A percentile compares a stretch with the other conserved stretches of the same genome.
Evolutionary conservation across 1,140 invertebrate species (phyloP).

Genomic region (Diprion similis): DNA sequence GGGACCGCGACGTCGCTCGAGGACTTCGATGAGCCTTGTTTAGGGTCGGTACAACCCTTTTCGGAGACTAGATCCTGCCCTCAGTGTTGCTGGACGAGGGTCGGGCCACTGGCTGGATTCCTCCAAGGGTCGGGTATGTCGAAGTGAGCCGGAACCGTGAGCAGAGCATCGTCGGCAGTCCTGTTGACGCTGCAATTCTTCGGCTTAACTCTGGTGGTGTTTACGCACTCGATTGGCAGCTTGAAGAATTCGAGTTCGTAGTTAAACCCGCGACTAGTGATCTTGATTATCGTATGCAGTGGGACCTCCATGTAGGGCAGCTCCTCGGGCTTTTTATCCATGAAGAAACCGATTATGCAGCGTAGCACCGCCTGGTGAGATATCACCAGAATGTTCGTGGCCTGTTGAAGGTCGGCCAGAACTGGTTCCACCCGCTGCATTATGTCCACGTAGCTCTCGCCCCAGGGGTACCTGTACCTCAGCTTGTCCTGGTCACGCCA

Average conservation of each 20-base stretch:
- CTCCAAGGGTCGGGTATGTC: slow-evolving; percentile 66
- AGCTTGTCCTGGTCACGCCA: slow-evolving; percentile 91
- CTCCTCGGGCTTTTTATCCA: slow-evolving; percentile 84
- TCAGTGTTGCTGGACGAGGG: slow-evolving; percentile 58
- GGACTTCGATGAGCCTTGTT: neutral
- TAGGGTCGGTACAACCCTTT: neutral
- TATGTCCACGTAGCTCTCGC: slow-evolving; percentile 89
- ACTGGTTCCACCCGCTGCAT: slow-evolving; percentile 85
- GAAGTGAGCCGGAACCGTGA: slow-evolving; percentile 75
- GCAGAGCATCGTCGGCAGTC: slow-evolving; percentile 69
- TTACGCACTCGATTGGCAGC: slow-evolving; percentile 83
- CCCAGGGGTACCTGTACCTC: slow-evolving; percentile 90
- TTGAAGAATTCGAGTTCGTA: slow-evolving; percentile 83
- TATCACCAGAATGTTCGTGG: slow-evolving; percentile 86
- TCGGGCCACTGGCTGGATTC: slow-evolving; percentile 51
- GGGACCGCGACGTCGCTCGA: neutral
- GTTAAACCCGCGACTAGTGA: slow-evolving; percentile 82
- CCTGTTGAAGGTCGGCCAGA: slow-evolving; percentile 79
- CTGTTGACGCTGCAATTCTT: slow-evolving; percentile 71
- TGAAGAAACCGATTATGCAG: slow-evolving; percentile 91
- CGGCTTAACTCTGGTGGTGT: slow-evolving; percentile 79
- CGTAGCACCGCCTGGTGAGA: slow-evolving; percentile 91
- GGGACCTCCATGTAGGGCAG: slow-evolving; percentile 91
- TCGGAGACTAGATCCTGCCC: neutral
- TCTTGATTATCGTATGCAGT: slow-evolving; percentile 88